Evolutionary conservation across 1,140 invertebrate genomes (phyloP).

Genomic region (Cephus cinctus): DNA sequence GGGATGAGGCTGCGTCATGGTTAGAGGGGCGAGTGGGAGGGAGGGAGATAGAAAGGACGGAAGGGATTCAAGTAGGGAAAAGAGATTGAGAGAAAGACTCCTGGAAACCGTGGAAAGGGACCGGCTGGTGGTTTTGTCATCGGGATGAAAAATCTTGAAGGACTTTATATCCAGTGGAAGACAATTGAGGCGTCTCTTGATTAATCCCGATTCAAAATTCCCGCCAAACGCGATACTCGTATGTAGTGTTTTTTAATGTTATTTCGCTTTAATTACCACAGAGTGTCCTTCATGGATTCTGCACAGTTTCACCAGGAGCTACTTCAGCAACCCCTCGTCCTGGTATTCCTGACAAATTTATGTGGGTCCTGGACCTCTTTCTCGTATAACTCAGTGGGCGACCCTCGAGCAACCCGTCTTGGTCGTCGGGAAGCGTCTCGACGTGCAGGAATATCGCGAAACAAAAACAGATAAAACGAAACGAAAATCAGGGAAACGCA

Average conservation of each 20-base stretch:
- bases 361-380: conserved; percentile 19
- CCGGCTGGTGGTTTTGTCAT: too few relatives aligned
- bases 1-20: conserved; percentile 11
- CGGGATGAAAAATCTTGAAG: too few relatives aligned
- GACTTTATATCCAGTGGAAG: too few relatives aligned
- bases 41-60: conserved; percentile 1
- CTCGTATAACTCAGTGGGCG: conserved; percentile 14
- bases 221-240: too few relatives aligned
- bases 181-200: too few relatives aligned
- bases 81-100: background rate
- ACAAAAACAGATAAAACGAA: conserved; percentile 14
- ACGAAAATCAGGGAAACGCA: conserved; percentile 10
- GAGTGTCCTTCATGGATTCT: too few relatives aligned
- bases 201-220: too few relatives aligned
- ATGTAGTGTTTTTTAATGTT: too few relatives aligned
- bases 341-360: conserved; percentile 31
- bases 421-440: conserved; percentile 11
- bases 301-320: too few relatives aligned
- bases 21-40: conserved; percentile 16
- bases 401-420: background rate
- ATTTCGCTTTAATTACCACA: too few relatives aligned
- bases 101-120: background rate
- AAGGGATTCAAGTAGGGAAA: too few relatives aligned
- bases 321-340: too few relatives aligned
- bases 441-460: background rate